These are phyloP conservation scores for Caenorhabditis sp. DNA, from an alignment of 2,888 invertebrate species.

Conservation along the genomic window DNA sequence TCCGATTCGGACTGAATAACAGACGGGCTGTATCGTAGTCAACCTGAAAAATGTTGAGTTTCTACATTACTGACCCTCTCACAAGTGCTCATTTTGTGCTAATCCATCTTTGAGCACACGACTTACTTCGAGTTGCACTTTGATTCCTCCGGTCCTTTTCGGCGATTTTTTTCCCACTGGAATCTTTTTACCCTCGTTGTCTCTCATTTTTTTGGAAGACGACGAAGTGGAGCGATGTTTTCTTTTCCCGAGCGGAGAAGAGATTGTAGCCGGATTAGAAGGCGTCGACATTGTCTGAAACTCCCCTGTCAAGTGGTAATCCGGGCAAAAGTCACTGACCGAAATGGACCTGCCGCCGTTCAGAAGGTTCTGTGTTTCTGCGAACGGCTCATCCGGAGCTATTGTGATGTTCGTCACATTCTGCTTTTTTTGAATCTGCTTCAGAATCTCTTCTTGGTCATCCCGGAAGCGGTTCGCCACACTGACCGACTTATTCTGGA, in stretches of 20 bases:
- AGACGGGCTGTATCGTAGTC: conserved; percentile 53
- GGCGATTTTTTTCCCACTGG: background rate
- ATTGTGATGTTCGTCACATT: conserved; percentile 67
- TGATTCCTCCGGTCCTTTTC: conserved; percentile 40
- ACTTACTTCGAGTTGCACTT: conserved; percentile 54
- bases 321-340: background rate
- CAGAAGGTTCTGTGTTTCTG: conserved; percentile 5
- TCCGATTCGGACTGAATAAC: conserved; percentile 40
- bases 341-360: conserved; percentile 17
- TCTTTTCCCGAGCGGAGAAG: conserved; percentile 49
- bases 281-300: conserved; percentile 38
- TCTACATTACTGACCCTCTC: background rate
- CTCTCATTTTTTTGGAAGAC: conserved; percentile 25
- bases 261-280: conserved; percentile 14
- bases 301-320: no score
- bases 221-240: conserved; percentile 17
- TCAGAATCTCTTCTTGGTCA: conserved; percentile 64
- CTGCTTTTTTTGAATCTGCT: conserved; percentile 64
- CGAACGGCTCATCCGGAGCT: conserved; percentile 44
- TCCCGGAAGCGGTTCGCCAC: conserved; percentile 56
- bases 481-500: conserved; percentile 56
- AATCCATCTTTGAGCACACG: no score
- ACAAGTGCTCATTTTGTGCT: no score
- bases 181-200: conserved; percentile 28
- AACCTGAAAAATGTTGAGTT: conserved; percentile 20